phyloP scores from a whole-genome alignment of 1,140 invertebrate species.

The Calosoma granatense region DNA sequence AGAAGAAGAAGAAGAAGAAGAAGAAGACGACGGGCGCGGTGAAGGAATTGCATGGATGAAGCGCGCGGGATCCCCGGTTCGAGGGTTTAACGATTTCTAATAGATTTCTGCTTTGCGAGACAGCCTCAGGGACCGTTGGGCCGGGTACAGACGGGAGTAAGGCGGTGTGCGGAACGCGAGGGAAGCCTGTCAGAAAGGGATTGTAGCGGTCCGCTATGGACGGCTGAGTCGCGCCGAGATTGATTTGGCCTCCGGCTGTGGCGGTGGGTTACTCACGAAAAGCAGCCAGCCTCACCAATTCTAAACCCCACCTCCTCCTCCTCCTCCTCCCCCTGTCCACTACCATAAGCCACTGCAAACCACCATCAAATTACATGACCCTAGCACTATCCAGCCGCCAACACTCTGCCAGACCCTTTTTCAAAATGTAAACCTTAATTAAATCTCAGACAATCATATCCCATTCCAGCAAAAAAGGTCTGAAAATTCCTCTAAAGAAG shows the following conservation, averaged over 20 bases:
- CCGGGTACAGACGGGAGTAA: background rate
- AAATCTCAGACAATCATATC: too few species aligned
- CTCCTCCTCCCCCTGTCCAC: too few species aligned
- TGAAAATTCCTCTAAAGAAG: too few species aligned
- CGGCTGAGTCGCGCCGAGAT: background rate
- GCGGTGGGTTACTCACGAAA: background rate
- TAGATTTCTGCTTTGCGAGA: conserved; percentile 17
- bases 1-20: background rate
- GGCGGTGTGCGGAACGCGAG: conserved; percentile 9
- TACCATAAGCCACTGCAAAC: too few species aligned
- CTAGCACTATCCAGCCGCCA: too few species aligned
- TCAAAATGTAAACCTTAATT: too few species aligned
- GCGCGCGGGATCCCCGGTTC: conserved; percentile 10
- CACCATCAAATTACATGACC: too few species aligned
- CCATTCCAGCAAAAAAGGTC: too few species aligned
- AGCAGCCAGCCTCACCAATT: background rate
- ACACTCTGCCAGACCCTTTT: too few species aligned
- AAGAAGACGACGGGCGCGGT: background rate
- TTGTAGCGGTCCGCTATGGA: conserved; percentile 4
- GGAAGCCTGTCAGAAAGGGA: conserved; percentile 16
- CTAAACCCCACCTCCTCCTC: background rate
- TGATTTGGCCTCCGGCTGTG: conserved; percentile 1
- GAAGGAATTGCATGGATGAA: background rate
- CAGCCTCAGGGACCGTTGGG: background rate
- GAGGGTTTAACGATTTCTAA: conserved; percentile 24